Percentiles rank a stretch among this genome's conserved stretches.
Conservation (phyloP, 2,113 vertebrate species). For the Saccopteryx leptura region DNA sequence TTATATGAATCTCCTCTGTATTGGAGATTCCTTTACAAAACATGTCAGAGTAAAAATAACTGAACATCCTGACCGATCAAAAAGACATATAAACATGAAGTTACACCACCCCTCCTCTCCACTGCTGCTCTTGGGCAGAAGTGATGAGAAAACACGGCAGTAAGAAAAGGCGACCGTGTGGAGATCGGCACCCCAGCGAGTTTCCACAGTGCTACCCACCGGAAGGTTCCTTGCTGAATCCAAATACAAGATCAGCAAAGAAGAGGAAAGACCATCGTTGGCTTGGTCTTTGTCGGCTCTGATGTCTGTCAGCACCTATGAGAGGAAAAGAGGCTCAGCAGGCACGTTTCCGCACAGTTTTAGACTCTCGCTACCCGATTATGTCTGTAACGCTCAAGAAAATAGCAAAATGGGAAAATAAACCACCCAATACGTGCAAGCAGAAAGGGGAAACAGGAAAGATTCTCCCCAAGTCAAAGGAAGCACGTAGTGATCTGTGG, state of each 20-base stretch:
- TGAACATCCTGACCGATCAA: background rate
- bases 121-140: background rate
- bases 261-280: conserved; percentile 95
- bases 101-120: background rate
- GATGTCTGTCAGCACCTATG: conserved; percentile 93
- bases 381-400: background rate
- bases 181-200: background rate
- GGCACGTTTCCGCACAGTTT: rapidly evolving
- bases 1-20: background rate
- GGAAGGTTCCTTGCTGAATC: conserved; percentile 97
- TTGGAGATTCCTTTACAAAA: background rate
- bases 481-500: background rate
- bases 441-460: background rate
- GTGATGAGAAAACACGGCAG: conserved; percentile 27
- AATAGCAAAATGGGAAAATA: background rate
- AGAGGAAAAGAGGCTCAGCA: background rate
- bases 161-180: conserved; percentile 31
- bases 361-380: background rate
- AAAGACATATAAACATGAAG: no score
- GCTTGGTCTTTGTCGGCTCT: conserved; percentile 93
- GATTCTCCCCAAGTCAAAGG: background rate
- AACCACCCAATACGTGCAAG: rapidly evolving
- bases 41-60: background rate
- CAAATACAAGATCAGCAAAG: conserved; percentile 96
- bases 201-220: conserved; percentile 89